Conservation (phyloP, 2,113 vertebrate species). For the Aegotheles bennettii region DNA sequence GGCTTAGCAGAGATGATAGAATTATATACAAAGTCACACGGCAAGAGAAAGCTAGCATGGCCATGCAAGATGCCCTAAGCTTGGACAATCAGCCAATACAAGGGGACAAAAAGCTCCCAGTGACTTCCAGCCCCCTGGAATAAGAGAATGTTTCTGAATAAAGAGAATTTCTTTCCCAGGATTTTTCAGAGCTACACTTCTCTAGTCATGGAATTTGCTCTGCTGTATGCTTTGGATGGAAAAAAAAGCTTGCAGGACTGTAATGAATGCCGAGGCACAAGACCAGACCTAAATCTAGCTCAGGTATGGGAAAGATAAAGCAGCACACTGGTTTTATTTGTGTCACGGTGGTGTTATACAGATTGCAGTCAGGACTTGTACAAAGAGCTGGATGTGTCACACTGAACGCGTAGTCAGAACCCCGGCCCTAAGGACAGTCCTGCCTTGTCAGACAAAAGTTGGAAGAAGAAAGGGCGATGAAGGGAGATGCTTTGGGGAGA, state of each 20-base stretch:
- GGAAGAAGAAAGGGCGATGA: background rate
- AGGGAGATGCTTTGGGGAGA: background rate
- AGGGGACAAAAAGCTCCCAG: background rate
- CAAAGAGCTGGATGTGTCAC: background rate
- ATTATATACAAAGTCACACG: background rate
- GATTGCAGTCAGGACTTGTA: background rate
- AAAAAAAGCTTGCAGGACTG: background rate
- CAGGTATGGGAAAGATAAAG: background rate
- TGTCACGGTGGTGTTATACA: rapidly evolving
- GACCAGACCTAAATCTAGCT: background rate
- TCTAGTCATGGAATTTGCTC: background rate
- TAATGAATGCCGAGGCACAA: background rate
- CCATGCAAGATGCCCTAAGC: background rate
- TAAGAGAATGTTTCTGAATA: background rate
- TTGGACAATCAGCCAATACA: background rate
- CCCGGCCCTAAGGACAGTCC: background rate
- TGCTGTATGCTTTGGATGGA: background rate
- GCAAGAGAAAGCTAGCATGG: background rate
- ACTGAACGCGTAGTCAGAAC: background rate
- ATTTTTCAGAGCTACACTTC: background rate
- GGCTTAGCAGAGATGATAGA: background rate
- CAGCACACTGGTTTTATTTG: background rate
- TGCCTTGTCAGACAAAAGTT: background rate
- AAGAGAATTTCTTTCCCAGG: background rate
- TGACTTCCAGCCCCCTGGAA: background rate